These are phyloP conservation scores for Chamaetylas fuelleborni DNA, from an alignment of 2,113 vertebrate genomes.

Conservation along the genomic window DNA sequence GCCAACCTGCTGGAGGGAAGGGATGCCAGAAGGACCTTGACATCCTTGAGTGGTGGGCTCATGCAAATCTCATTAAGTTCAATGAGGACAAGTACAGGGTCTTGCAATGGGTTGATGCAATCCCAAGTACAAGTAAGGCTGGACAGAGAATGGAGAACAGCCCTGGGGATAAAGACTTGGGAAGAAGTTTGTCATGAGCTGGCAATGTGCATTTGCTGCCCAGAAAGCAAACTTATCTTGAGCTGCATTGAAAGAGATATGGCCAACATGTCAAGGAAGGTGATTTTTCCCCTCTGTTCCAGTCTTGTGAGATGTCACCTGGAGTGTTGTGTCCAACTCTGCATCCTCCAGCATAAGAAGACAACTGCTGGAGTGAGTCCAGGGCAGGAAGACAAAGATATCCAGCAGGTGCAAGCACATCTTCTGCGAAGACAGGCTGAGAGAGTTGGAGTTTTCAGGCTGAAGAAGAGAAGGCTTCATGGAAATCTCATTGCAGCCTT, in stretches of 20 bases:
- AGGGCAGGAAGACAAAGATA: neutral
- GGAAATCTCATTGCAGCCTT: neutral
- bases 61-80: neutral
- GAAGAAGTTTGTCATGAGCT: neutral
- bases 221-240: neutral
- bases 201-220: accelerated
- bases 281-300: neutral
- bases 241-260: neutral
- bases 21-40: neutral
- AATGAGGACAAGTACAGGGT: neutral
- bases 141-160: neutral
- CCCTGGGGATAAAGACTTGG: neutral
- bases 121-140: neutral
- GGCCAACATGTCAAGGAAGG: neutral
- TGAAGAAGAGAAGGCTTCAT: neutral
- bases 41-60: neutral
- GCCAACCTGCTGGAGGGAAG: accelerated
- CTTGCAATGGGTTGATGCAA: neutral
- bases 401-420: accelerated
- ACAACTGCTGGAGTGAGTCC: neutral
- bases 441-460: neutral
- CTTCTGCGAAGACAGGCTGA: neutral
- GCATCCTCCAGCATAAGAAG: neutral
- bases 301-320: neutral
- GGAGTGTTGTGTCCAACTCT: neutral